Conservation (phyloP, 2,113 vertebrate species). For the Andinoacara biseriatus region DNA sequence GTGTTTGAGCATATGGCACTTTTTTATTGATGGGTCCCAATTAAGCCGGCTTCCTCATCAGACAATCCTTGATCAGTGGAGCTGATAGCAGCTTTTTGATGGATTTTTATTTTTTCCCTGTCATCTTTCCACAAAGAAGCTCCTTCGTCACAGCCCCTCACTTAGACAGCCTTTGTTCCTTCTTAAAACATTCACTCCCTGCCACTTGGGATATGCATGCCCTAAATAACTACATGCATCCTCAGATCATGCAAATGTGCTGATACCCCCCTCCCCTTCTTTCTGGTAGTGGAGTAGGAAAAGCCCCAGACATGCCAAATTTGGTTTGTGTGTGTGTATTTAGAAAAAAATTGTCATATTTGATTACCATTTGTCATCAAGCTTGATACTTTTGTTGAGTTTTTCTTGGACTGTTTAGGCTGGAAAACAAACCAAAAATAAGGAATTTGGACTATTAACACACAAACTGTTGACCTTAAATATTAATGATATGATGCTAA, state of each 20-base stretch:
- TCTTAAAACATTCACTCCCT: slow-evolving; percentile 36
- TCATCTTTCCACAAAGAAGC: slow-evolving; percentile 47
- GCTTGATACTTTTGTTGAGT: background rate
- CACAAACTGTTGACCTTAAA: background rate
- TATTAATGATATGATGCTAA: background rate
- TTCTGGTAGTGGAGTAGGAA: slow-evolving; percentile 12
- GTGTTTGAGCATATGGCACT: slow-evolving; percentile 41
- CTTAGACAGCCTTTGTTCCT: slow-evolving; percentile 48
- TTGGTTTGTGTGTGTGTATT: background rate
- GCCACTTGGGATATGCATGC: slow-evolving; percentile 40
- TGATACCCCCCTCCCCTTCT: background rate
- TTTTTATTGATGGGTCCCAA: slow-evolving; percentile 67
- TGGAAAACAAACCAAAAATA: background rate
- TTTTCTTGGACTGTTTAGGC: background rate
- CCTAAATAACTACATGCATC: slow-evolving; percentile 50
- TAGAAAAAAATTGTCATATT: background rate
- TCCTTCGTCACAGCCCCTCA: slow-evolving; percentile 41
- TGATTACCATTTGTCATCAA: slow-evolving; percentile 17
- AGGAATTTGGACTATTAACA: background rate
- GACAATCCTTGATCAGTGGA: slow-evolving; percentile 57
- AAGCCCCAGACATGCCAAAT: slow-evolving; percentile 17
- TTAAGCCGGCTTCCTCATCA: slow-evolving; percentile 63
- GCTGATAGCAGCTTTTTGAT: slow-evolving; percentile 59
- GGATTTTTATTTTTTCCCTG: slow-evolving; percentile 41
- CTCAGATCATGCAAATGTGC: slow-evolving; percentile 34